Conservation (phyloP, 2,888 invertebrate species). For the Lithophane leautieri region DNA sequence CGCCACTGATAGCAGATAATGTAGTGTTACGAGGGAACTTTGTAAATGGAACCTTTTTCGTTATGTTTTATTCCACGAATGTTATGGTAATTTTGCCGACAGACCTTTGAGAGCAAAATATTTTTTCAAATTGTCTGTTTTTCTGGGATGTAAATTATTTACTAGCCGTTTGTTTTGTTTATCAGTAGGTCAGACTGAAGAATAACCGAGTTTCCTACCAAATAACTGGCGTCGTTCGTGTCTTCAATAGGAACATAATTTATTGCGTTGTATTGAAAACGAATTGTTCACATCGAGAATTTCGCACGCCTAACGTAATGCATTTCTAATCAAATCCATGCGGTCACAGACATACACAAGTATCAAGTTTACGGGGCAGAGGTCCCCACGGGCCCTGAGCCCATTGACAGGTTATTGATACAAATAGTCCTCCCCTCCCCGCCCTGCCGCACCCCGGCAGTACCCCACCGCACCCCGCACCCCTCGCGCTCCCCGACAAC, state of each 20-base stretch:
- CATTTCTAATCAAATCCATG: constrained; percentile 88
- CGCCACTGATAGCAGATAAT: constrained; percentile 87
- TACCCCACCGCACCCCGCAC: constrained; percentile 72
- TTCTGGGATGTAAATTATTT: constrained; percentile 44
- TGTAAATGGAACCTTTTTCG: constrained; percentile 79
- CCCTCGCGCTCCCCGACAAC: constrained; percentile 80
- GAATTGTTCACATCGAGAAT: constrained; percentile 51
- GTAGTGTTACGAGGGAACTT: constrained; percentile 83
- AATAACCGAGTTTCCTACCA: constrained; percentile 8
- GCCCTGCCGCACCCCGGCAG: constrained; percentile 69
- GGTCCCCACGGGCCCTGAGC: constrained; percentile 85
- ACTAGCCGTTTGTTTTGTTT: constrained; percentile 38
- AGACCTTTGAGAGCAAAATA: constrained; percentile 57
- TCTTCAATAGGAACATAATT: constrained; percentile 14
- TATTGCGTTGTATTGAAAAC: constrained; percentile 32
- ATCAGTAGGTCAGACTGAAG: not conserved
- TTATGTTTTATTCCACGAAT: constrained; percentile 73
- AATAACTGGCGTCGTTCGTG: not conserved
- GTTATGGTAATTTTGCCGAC: constrained; percentile 66
- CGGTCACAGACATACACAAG: constrained; percentile 80
- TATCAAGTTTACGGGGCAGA: constrained; percentile 82
- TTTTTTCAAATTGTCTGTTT: constrained; percentile 57
- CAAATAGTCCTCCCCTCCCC: constrained; percentile 86
- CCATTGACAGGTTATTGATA: constrained; percentile 91
- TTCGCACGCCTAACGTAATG: constrained; percentile 83